Percentiles rank a stretch among this genome's conserved stretches.
phyloP scores from a whole-genome alignment of 2,113 vertebrate genomes.

The Oreotrochilus melanogaster region DNA sequence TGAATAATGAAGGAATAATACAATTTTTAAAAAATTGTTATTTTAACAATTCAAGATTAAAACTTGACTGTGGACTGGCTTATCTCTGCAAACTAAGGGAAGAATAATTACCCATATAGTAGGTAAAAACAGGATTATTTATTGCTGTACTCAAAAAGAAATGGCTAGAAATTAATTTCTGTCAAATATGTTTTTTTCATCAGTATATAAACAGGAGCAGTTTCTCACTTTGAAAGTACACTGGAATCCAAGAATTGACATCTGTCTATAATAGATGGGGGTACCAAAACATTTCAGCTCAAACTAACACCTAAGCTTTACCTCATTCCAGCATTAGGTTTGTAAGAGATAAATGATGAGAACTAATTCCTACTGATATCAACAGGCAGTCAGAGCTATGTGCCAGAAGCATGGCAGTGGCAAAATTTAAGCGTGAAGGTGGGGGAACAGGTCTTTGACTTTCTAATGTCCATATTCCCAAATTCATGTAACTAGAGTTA shows the following conservation, averaged over 20 bases:
- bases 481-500: not conserved
- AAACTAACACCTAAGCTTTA: not conserved
- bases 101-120: not conserved
- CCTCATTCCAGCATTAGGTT: not conserved
- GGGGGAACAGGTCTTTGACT: not conserved
- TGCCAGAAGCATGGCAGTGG: not conserved
- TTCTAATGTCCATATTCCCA: not conserved
- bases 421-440: not conserved
- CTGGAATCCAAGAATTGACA: not conserved
- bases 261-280: not conserved
- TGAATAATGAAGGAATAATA: not conserved
- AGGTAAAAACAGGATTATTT: not conserved
- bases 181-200: not conserved
- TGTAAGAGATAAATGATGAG: not conserved
- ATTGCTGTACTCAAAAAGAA: not conserved
- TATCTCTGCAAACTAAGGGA: not conserved
- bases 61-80: not conserved
- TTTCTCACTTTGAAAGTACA: not conserved
- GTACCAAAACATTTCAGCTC: rapidly evolving
- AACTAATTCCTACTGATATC: not conserved
- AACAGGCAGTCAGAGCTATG: not conserved
- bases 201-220: not conserved
- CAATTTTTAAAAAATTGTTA: not conserved
- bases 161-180: not conserved
- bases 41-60: not conserved